Conservation (phyloP, 2,797 vertebrate genomes). For the Myotis myotis region DNA sequence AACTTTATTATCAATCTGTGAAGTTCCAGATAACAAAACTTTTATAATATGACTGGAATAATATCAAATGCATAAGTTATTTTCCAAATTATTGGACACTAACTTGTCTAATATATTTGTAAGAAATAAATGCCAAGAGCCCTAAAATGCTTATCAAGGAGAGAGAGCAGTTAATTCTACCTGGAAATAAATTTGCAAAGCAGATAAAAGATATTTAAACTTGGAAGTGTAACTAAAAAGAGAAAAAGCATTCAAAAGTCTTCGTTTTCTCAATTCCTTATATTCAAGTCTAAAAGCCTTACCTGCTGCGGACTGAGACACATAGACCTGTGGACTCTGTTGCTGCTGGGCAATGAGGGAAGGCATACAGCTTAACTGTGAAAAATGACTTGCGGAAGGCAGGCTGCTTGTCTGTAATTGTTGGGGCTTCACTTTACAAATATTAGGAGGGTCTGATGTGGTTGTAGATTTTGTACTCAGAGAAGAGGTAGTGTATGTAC, state of each 20-base stretch:
- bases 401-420: conserved; percentile 94
- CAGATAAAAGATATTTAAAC: neutral
- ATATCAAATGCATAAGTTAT: neutral
- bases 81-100: neutral
- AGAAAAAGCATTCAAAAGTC: neutral
- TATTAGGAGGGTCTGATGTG: conserved; percentile 97
- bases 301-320: conserved; percentile 99
- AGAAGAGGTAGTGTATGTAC: conserved; percentile 97
- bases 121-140: neutral
- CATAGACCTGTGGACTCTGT: conserved; percentile 97
- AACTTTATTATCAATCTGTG: neutral
- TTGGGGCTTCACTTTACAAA: conserved; percentile 99
- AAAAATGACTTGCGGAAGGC: conserved; percentile 92
- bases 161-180: neutral
- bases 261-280: conserved; percentile 7
- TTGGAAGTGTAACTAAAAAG: neutral
- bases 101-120: neutral
- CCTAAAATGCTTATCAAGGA: neutral
- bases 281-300: conserved; percentile 34
- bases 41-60: neutral
- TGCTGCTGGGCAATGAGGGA: conserved; percentile 94
- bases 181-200: conserved; percentile 3
- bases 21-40: neutral
- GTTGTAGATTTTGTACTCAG: conserved; percentile 97
- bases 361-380: conserved; percentile 95